Conservation (phyloP, 2,113 vertebrate genomes). For the Epinephelus moara region DNA sequence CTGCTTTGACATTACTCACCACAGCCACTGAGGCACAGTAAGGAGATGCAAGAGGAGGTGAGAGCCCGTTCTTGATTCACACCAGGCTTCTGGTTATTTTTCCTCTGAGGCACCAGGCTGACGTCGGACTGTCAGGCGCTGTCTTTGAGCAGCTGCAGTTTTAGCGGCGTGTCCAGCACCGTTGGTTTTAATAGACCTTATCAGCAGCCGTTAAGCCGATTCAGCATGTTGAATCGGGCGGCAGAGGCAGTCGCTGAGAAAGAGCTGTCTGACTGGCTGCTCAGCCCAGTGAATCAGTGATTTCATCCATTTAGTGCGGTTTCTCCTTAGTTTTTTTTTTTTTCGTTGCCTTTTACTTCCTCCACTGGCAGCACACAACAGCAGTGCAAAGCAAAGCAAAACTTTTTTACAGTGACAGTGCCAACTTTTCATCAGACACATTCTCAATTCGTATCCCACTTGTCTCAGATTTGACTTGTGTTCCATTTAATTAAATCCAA, state of each 20-base stretch:
- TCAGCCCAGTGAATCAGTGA: slow-evolving; percentile 33
- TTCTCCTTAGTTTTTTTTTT: not conserved
- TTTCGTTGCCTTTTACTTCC: not conserved
- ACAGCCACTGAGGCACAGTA: slow-evolving; percentile 6
- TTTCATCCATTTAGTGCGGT: slow-evolving; percentile 32
- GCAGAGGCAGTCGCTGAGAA: slow-evolving; percentile 33
- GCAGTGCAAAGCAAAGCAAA: slow-evolving; percentile 37
- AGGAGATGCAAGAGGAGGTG: slow-evolving; percentile 28
- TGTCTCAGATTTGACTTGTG: slow-evolving; percentile 5
- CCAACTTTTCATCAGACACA: slow-evolving; percentile 37
- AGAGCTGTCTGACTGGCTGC: slow-evolving; percentile 48
- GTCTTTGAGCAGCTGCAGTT: slow-evolving; percentile 32
- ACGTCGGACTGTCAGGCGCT: slow-evolving; percentile 32
- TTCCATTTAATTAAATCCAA: slow-evolving; percentile 21
- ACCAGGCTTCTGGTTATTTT: slow-evolving; percentile 25
- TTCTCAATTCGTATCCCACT: slow-evolving; percentile 16
- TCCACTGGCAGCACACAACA: slow-evolving; percentile 7
- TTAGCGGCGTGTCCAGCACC: slow-evolving; percentile 13
- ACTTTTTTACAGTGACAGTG: slow-evolving; percentile 24
- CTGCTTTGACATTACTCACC: slow-evolving; percentile 53
- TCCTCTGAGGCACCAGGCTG: slow-evolving; percentile 22
- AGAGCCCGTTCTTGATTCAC: slow-evolving; percentile 12
- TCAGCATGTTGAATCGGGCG: slow-evolving; percentile 28
- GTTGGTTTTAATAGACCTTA: slow-evolving; percentile 57
- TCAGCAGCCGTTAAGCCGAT: slow-evolving; percentile 45